A percentile compares a stretch with the other conserved stretches of the same genome.
These are phyloP conservation scores for Prorops nasuta DNA, from an alignment of 1,140 invertebrate species.

Conservation along the genomic window DNA sequence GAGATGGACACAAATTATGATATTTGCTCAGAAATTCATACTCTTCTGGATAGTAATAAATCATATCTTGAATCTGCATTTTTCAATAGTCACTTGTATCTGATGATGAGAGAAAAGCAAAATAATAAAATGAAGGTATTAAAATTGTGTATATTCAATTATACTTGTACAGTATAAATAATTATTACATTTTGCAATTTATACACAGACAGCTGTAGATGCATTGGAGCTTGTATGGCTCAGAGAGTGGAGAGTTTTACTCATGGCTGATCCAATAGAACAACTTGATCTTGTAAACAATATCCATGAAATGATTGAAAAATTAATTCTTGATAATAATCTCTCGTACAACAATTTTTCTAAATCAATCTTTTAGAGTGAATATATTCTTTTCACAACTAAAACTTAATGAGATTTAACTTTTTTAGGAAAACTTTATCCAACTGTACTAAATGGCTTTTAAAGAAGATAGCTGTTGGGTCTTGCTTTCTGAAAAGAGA, in stretches of 20 bases:
- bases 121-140: conserved; percentile 61
- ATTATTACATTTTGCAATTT: conserved; percentile 3
- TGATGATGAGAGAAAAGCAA: conserved; percentile 58
- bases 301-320: conserved; percentile 51
- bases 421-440: conserved; percentile 42
- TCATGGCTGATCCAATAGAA: conserved; percentile 59
- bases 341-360: conserved; percentile 45
- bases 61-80: conserved; percentile 39
- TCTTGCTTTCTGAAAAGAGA: conserved; percentile 37
- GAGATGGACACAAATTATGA: conserved; percentile 36
- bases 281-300: conserved; percentile 28
- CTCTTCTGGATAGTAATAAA: conserved; percentile 38
- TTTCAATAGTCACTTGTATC: conserved; percentile 55
- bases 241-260: conserved; percentile 62
- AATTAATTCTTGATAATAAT: conserved; percentile 49
- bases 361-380: not conserved
- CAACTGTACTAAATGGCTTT: conserved; percentile 50
- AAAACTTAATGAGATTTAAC: not conserved
- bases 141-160: conserved; percentile 4
- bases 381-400: conserved; percentile 4
- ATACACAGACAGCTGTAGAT: conserved; percentile 58
- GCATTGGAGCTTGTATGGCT: conserved; percentile 66
- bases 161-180: not conserved
- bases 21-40: conserved; percentile 41
- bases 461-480: conserved; percentile 52